Conservation (phyloP, 2,888 invertebrate species). For the Oxycera nigricornis region DNA sequence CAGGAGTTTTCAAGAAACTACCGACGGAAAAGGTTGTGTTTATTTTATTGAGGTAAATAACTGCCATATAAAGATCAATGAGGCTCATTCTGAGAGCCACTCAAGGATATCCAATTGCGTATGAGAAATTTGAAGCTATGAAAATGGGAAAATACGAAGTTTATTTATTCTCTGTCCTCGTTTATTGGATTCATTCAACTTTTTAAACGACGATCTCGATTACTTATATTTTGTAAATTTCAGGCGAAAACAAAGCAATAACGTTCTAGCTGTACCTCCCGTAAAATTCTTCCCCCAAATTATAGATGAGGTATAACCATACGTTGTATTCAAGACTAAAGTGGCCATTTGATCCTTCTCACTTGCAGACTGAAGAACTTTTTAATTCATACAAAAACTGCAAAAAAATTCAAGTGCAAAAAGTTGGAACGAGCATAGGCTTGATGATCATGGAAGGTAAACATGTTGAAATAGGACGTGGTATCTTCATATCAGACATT, state of each 20-base stretch:
- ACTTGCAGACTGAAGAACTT: conserved; percentile 47
- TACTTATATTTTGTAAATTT: neutral
- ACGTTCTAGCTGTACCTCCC: conserved; percentile 89
- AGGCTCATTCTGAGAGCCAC: no score
- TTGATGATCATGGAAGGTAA: conserved; percentile 96
- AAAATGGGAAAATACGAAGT: no score
- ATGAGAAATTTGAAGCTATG: no score
- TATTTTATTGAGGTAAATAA: conserved; percentile 78
- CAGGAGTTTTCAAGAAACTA: conserved; percentile 92
- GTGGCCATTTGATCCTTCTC: neutral
- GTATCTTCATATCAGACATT: conserved; percentile 92
- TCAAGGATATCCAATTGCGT: no score
- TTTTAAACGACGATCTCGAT: neutral
- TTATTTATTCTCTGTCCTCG: neutral
- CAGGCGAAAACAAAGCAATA: conserved; percentile 71
- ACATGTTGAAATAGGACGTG: conserved; percentile 89
- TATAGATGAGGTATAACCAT: conserved; percentile 75
- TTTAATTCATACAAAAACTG: conserved; percentile 74
- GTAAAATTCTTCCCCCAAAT: conserved; percentile 84
- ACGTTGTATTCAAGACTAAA: neutral
- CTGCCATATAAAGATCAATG: neutral
- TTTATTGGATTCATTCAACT: neutral
- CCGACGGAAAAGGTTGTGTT: conserved; percentile 84
- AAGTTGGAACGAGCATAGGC: conserved; percentile 79
- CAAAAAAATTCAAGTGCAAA: conserved; percentile 81